Evolutionary conservation across 2,888 invertebrate species (phyloP), one percentile per base, ranked within the genome.

Genomic region (Drosophila putrida): DNA sequence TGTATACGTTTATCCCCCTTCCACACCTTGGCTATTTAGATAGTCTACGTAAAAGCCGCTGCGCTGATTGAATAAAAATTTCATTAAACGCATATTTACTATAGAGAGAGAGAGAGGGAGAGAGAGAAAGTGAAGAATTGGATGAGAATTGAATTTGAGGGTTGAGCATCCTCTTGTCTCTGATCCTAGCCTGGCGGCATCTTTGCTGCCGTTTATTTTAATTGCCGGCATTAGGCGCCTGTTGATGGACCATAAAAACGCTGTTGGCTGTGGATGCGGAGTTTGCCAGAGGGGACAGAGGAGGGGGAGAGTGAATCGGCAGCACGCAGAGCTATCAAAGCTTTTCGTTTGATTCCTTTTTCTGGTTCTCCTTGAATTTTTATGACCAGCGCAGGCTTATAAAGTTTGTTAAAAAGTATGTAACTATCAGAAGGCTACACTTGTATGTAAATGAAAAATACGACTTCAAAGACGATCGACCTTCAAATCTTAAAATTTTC

Each of bases 21-120:
- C 35, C 38, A 38, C 33, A 39, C 31, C 10, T 36, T 13, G 9
- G 4, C 44, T 13, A 27, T 46, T 38, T 51, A 44, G 13, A 28
- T 51, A 61, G 62, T 50, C 13, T 28, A 50, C 71, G 55, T 70
- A 68, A 72, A 75, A 58, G 66, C 61, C 66, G 63, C 36, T 38
- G 57, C 70, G 63, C 64, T 85, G 85, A 85, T 85, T 85, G 85
- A 85, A 85, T 85, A 89, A 83, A 85, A 85, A 87, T 87, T 85
- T 84, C 80, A 85, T 85, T 89, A 81, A 81, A 74, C 74, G 82
- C 67, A 78, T 79, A 89, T 85, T 88, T 84, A 58, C 62, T 69
- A 62, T 51, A 15, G 25, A 11, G 43, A 43, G n/a, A n/a, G n/a
- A n/a, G n/a, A n/a, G n/a, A n/a, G n/a, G n/a, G n/a, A n/a, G n/a